Conservation (phyloP, 2,888 invertebrate genomes). For the Dryocosmus kuriphilus region DNA sequence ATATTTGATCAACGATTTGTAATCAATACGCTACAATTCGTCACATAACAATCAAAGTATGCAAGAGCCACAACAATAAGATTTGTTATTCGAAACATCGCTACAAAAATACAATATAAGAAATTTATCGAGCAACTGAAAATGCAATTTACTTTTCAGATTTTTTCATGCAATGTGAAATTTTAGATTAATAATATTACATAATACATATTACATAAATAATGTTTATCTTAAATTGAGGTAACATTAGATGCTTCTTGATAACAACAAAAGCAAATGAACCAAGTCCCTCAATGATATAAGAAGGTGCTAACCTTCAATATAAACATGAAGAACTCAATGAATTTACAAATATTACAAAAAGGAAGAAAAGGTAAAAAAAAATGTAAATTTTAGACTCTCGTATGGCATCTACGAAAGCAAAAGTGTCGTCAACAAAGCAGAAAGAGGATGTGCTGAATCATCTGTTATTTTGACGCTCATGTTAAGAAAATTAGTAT, state of each 20-base stretch:
- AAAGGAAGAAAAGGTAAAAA: constrained; percentile 44
- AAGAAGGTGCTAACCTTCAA: neutral
- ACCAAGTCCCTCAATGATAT: neutral
- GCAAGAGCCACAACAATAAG: constrained; percentile 7
- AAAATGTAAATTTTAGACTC: constrained; percentile 54
- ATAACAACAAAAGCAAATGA: neutral
- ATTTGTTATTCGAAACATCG: neutral
- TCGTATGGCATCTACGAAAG: constrained; percentile 55
- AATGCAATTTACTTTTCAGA: neutral
- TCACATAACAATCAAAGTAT: neutral
- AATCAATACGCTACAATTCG: constrained; percentile 9
- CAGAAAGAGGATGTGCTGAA: constrained; percentile 25
- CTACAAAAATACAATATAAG: neutral
- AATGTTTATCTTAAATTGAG: neutral
- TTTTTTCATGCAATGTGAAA: neutral
- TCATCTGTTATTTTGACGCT: constrained; percentile 35
- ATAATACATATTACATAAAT: neutral
- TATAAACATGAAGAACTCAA: neutral
- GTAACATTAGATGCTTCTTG: neutral
- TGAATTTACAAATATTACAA: neutral
- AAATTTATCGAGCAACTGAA: neutral
- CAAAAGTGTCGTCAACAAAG: constrained; percentile 49
- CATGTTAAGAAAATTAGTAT: constrained; percentile 8
- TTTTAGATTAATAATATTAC: no score
- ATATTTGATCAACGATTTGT: constrained; percentile 15